Evolutionary conservation across 2,797 vertebrate genomes (phyloP).

Genomic region (Urosaurus nigricauda): DNA sequence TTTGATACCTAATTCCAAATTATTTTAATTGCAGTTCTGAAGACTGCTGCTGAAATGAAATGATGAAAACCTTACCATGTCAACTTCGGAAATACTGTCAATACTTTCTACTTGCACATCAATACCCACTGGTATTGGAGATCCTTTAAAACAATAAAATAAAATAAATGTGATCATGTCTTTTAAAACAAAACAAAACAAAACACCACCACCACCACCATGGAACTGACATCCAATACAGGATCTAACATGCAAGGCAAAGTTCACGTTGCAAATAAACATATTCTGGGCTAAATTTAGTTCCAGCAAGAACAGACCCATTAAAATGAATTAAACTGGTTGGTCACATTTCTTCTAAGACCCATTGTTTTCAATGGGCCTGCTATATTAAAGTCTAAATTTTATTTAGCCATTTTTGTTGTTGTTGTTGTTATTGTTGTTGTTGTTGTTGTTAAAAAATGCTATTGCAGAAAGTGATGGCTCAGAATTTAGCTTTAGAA

Average conservation of each 20-base stretch:
- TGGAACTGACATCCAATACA: neutral
- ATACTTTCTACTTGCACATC: constrained; percentile 94
- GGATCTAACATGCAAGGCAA: neutral
- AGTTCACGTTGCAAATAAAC: neutral
- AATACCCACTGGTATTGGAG: constrained; percentile 90
- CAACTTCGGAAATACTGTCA: constrained; percentile 94
- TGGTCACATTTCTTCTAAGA: too few species aligned
- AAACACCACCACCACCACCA: too few species aligned
- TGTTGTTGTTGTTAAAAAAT: too few species aligned
- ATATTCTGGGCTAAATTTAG: neutral
- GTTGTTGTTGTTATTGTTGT: too few species aligned
- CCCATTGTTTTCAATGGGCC: too few species aligned
- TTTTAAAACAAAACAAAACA: too few species aligned
- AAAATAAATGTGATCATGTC: constrained; percentile 7
- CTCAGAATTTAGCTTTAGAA: too few species aligned
- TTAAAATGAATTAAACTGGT: too few species aligned
- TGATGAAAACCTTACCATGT: constrained; percentile 85
- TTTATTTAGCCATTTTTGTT: too few species aligned
- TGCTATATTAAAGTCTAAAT: too few species aligned
- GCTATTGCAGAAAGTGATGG: too few species aligned
- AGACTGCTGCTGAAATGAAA: neutral
- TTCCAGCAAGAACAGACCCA: too few species aligned
- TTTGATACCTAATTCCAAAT: neutral
- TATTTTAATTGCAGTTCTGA: constrained; percentile 40
- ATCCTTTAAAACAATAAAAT: constrained; percentile 79